Evolutionary conservation across 2,888 invertebrate species (phyloP).

Genomic region (Geophilus truncorum): DNA sequence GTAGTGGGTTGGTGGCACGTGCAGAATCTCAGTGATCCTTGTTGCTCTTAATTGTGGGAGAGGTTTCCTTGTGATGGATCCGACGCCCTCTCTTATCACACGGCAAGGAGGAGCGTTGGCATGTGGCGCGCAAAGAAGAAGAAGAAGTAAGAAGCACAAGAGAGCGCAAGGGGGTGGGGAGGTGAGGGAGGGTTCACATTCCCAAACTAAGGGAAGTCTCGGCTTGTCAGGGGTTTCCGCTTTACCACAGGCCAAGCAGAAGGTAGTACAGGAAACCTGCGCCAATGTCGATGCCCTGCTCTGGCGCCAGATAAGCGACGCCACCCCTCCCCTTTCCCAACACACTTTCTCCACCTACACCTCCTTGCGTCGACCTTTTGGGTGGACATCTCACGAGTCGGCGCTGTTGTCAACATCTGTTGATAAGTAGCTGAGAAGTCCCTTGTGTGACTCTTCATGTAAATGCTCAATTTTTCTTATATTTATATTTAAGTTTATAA

Average conservation of each 20-base stretch:
- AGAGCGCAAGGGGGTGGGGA: background rate
- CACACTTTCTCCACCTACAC: slow-evolving; percentile 12
- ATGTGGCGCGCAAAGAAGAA: slow-evolving; percentile 22
- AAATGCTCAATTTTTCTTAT: background rate
- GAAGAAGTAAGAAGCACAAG: too few species aligned
- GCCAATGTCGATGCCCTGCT: slow-evolving; percentile 30
- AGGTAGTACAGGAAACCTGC: slow-evolving; percentile 33
- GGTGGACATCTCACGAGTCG: slow-evolving; percentile 16
- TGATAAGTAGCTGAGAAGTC: slow-evolving; percentile 1
- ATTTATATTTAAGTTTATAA: background rate
- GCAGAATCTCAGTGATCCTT: slow-evolving; percentile 27
- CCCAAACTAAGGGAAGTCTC: slow-evolving; percentile 29
- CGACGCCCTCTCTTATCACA: slow-evolving; percentile 15
- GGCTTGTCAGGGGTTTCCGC: slow-evolving; percentile 31
- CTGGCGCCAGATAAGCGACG: slow-evolving; percentile 20
- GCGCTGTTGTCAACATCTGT: background rate
- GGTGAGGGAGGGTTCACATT: slow-evolving; percentile 17
- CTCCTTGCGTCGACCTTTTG: slow-evolving; percentile 16
- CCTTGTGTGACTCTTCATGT: background rate
- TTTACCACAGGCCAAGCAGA: slow-evolving; percentile 25
- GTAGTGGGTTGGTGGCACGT: slow-evolving; percentile 20
- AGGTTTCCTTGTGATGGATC: slow-evolving; percentile 24
- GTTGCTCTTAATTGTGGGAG: slow-evolving; percentile 27
- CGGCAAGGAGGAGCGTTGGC: background rate
- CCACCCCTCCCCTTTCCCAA: background rate